Evolutionary conservation across 2,797 vertebrate species (phyloP), one percentile per base, ranked within the genome.

Genomic region (Luscinia luscinia): DNA sequence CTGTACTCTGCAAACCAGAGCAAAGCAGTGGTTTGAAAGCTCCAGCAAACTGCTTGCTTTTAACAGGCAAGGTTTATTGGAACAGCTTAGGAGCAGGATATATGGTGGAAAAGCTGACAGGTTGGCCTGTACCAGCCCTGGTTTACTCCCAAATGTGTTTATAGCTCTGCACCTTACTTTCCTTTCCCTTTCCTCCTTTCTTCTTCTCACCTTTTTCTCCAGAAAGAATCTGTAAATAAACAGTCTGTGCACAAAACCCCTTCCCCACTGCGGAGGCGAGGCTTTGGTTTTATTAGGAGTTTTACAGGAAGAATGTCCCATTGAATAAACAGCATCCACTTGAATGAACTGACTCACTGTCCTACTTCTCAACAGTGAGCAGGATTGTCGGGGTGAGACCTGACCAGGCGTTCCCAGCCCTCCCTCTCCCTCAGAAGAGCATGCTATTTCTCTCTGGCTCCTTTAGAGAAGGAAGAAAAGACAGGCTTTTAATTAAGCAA

Each of bases 1-100:
- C 93, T 97, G 96, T 98, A 99, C 79, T 98, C 98, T 99, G 96
- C 46, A 92, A 95, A 67, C 40, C 57, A 94, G 69, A 93, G 80
- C 49, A 89, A 79, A 93, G 51, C 49, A 54, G 36, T 49, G 1
- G 0, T 40, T 92, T 24, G 57, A 95, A 90, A 82, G n/a, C 48
- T 80, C 73, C 57, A 67, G 66, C n/a, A 63, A 93, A 81, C 32
- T 36, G 61, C 30, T 76, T 92, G 76, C 45, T 91, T 89, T 90
- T 75, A 91, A 69, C 28, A 84, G 61, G 49, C 81, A 66, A 62
- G 32, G 72, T 88, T 93, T 91, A 90, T 57, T 87, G 6, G 32
- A 87, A n/a, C 54, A 68, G 55, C 51, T 74, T 48, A 76, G 70
- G 59, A 84, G 78, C 6, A 48, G 77, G 57, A 62, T 57, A 32